Percentiles rank a stretch among this genome's conserved stretches.
Evolutionary conservation across 2,888 invertebrate genomes (phyloP).

Genomic region (Caenorhabditis virilis): DNA sequence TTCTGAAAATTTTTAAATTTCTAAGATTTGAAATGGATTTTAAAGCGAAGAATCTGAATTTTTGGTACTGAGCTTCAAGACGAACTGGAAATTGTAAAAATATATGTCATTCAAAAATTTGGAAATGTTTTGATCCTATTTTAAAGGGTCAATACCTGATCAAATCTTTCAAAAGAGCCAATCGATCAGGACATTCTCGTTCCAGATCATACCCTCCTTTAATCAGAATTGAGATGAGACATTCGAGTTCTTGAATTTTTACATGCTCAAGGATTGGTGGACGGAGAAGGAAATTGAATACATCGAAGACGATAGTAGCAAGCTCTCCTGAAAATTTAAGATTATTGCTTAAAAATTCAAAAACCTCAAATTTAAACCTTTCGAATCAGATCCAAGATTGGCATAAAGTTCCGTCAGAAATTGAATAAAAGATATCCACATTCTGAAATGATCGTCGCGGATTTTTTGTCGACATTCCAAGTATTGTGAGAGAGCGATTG

Average conservation of each 20-base stretch:
- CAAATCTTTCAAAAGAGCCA: constrained; percentile 61
- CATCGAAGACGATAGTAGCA: constrained; percentile 62
- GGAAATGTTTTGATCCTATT: not conserved
- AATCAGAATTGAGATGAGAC: constrained; percentile 62
- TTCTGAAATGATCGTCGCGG: constrained; percentile 58
- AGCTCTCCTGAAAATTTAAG: constrained; percentile 50
- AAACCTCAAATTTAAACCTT: constrained; percentile 37
- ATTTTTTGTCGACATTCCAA: constrained; percentile 62
- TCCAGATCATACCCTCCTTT: constrained; percentile 67
- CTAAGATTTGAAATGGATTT: no score
- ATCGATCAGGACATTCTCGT: constrained; percentile 63
- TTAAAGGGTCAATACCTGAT: constrained; percentile 37
- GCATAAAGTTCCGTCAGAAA: constrained; percentile 65
- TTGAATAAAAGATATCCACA: constrained; percentile 65
- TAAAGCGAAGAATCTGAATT: no score
- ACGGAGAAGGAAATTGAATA: constrained; percentile 64
- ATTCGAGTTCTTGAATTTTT: constrained; percentile 68
- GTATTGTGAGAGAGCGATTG: constrained; percentile 56
- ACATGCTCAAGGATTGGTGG: constrained; percentile 61
- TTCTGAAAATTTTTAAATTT: no score
- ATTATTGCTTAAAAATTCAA: not conserved
- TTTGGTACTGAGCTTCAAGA: no score
- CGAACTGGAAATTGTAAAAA: not conserved
- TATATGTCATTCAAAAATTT: no score
- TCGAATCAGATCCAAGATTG: constrained; percentile 55